These are phyloP conservation scores for Ascidia mentula DNA, from an alignment of 23 tunicate species.

Conservation along the genomic window DNA sequence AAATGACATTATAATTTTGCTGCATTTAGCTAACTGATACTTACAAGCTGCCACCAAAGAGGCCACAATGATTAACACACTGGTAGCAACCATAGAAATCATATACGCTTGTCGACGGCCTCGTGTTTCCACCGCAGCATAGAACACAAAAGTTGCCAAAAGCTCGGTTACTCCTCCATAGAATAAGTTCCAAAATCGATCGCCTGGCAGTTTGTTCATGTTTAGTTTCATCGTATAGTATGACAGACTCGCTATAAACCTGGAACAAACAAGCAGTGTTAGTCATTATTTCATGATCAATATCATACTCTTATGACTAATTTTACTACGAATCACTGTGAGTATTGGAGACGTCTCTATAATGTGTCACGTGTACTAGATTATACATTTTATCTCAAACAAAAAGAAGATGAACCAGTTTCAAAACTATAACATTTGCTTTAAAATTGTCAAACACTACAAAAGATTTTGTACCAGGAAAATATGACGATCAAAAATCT, in stretches of 20 bases:
- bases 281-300: too few relatives aligned
- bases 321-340: too few relatives aligned
- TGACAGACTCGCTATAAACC: not conserved
- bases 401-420: not conserved
- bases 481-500: not conserved
- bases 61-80: not conserved
- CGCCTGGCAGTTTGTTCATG: not conserved
- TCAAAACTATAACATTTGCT: too few relatives aligned
- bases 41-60: not conserved
- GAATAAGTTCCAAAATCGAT: not conserved
- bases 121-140: not conserved
- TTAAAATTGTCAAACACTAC: not conserved
- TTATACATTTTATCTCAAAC: not conserved
- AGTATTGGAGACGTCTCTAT: too few relatives aligned
- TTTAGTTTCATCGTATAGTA: not conserved
- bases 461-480: not conserved
- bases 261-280: not conserved
- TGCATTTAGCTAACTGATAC: too few relatives aligned
- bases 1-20: too few relatives aligned
- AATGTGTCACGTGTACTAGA: too few relatives aligned
- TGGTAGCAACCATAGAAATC: not conserved
- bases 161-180: constrained; percentile 1
- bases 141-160: not conserved
- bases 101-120: not conserved
- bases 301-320: too few relatives aligned